Percentiles rank a stretch among this genome's conserved stretches.
These are phyloP conservation scores for Octomys mimax DNA, from an alignment of 2,797 vertebrate species.

Conservation along the genomic window DNA sequence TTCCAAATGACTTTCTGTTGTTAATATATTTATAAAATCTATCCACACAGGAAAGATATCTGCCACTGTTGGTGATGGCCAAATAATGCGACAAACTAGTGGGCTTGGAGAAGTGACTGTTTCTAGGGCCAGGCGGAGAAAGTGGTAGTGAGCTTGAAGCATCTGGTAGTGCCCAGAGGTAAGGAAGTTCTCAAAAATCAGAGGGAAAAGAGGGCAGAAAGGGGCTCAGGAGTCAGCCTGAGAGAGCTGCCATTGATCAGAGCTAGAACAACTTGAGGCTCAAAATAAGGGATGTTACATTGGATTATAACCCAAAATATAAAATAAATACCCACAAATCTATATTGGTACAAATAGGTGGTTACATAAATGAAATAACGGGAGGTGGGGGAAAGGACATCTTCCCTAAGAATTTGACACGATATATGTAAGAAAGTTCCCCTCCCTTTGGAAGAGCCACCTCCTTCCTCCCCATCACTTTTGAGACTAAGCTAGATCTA, in stretches of 20 bases:
- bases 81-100: neutral
- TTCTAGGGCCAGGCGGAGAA: neutral
- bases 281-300: neutral
- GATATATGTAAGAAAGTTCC: neutral
- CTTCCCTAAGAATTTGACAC: neutral
- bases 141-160: neutral
- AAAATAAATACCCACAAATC: neutral
- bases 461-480: no score
- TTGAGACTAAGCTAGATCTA: neutral
- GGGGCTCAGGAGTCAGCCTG: neutral
- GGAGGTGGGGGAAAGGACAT: no score
- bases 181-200: neutral
- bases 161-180: neutral
- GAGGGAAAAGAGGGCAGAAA: neutral
- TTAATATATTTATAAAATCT: neutral
- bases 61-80: neutral
- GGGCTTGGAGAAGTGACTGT: neutral
- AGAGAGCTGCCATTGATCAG: neutral
- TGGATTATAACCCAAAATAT: neutral
- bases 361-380: neutral
- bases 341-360: neutral
- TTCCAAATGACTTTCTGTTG: slow-evolving; percentile 1
- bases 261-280: neutral
- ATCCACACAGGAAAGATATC: neutral
- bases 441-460: neutral